Conservation (phyloP, 2,888 invertebrate genomes). For the Beris morrisii region DNA sequence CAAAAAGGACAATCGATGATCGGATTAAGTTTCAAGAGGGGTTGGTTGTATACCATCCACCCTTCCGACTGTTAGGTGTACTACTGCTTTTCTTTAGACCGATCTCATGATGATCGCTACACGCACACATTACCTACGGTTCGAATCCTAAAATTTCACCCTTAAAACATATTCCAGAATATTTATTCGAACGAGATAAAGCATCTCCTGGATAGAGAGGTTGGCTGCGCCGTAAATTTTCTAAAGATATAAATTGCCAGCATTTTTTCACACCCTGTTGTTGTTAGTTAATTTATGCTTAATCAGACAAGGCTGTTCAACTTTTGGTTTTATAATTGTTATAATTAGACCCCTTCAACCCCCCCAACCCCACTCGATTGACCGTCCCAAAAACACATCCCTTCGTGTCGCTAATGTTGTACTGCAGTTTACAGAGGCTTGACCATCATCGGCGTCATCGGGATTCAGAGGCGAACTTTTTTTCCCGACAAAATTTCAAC, state of each 20-base stretch:
- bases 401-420: not conserved
- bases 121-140: not conserved
- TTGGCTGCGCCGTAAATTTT: conserved; percentile 26
- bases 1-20: conserved; percentile 37
- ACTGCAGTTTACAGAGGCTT: not conserved
- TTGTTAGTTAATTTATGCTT: conserved; percentile 37
- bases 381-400: not conserved
- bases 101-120: not conserved
- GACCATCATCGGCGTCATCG: not conserved
- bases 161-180: not conserved
- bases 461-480: not conserved
- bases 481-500: conserved; percentile 26
- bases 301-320: conserved; percentile 37
- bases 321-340: conserved; percentile 37
- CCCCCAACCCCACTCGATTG: too few species aligned
- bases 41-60: not conserved
- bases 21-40: conserved; percentile 39
- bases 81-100: not conserved
- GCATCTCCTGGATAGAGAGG: conserved; percentile 15
- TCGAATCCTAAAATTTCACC: not conserved
- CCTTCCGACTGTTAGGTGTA: not conserved
- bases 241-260: conserved; percentile 34
- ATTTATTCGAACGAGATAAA: conserved; percentile 19
- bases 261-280: conserved; percentile 29
- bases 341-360: conserved; percentile 34